A percentile compares a stretch with the other conserved stretches of the same genome.
phyloP scores from a whole-genome alignment of 2,797 vertebrate genomes.

The Paedocypris micromegethes region DNA sequence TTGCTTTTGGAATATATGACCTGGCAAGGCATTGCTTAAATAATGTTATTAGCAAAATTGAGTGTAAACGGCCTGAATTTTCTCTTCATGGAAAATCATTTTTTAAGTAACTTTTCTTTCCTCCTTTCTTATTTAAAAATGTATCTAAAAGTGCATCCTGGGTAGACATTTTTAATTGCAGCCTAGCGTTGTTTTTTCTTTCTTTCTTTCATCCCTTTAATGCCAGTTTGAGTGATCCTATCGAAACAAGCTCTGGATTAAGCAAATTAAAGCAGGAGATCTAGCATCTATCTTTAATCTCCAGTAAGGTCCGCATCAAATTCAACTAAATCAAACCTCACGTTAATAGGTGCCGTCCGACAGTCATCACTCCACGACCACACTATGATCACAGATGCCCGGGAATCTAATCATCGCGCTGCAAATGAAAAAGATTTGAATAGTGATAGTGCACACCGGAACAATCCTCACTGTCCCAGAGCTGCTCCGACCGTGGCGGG shows the following conservation, averaged over 20 bases:
- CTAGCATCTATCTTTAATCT: conserved; percentile 84
- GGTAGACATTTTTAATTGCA: conserved; percentile 61
- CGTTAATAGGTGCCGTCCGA: conserved; percentile 78
- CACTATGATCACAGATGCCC: conserved; percentile 44
- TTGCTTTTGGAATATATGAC: conserved; percentile 28
- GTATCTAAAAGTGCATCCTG: conserved; percentile 18
- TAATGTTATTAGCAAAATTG: conserved; percentile 30
- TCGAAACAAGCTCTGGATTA: conserved; percentile 83
- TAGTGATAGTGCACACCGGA: conserved; percentile 42
- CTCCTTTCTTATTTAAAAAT: too few species aligned
- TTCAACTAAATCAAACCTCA: conserved; percentile 87
- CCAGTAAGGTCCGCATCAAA: conserved; percentile 82
- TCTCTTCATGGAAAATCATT: conserved; percentile 2
- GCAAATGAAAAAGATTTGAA: conserved; percentile 51
- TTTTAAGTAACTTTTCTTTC: not conserved
- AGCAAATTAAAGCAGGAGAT: conserved; percentile 82
- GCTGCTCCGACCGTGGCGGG: conserved; percentile 42
- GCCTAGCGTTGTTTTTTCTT: conserved; percentile 70
- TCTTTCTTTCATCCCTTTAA: conserved; percentile 77
- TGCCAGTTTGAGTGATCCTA: conserved; percentile 81
- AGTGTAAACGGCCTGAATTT: conserved; percentile 18
- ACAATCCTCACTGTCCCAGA: conserved; percentile 34
- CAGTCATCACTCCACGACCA: conserved; percentile 31
- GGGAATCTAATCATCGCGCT: conserved; percentile 47
- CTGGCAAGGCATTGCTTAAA: conserved; percentile 26